Conservation (phyloP, 2,888 invertebrate species). For the Stegana nigrithorax region DNA sequence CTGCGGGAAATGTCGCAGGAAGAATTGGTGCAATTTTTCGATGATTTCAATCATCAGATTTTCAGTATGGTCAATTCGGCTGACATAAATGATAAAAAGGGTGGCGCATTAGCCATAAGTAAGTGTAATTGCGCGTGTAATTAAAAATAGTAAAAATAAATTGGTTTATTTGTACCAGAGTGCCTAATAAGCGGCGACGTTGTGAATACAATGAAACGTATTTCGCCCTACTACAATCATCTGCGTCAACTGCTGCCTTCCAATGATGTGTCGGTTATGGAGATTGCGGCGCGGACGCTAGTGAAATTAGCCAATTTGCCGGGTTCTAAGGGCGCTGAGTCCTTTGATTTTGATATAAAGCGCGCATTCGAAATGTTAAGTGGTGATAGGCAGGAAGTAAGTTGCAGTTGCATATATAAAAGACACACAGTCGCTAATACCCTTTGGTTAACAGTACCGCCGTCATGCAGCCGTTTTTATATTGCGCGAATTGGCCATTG, state of each 20-base stretch:
- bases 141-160: background rate
- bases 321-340: conserved; percentile 94
- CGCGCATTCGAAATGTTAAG: conserved; percentile 95
- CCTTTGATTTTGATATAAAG: conserved; percentile 98
- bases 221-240: conserved; percentile 93
- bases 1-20: conserved; percentile 90
- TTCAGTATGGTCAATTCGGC: conserved; percentile 95
- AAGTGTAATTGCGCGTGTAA: conserved; percentile 42
- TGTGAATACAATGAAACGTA: conserved; percentile 89
- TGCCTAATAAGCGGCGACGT: conserved; percentile 94
- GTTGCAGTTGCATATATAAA: no score
- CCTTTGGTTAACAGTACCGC: no score
- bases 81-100: conserved; percentile 94
- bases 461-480: conserved; percentile 93
- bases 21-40: conserved; percentile 90
- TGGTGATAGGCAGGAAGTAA: conserved; percentile 85
- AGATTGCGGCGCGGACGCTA: conserved; percentile 94
- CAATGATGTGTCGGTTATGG: conserved; percentile 93
- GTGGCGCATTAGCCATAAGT: conserved; percentile 94
- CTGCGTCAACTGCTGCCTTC: conserved; percentile 90
- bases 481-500: conserved; percentile 91
- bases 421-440: no score
- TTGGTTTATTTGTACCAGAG: conserved; percentile 72
- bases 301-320: conserved; percentile 91
- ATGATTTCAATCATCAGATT: conserved; percentile 95